Evolutionary conservation across 2,113 vertebrate genomes (phyloP).

Genomic region (Hemiscyllium ocellatum): DNA sequence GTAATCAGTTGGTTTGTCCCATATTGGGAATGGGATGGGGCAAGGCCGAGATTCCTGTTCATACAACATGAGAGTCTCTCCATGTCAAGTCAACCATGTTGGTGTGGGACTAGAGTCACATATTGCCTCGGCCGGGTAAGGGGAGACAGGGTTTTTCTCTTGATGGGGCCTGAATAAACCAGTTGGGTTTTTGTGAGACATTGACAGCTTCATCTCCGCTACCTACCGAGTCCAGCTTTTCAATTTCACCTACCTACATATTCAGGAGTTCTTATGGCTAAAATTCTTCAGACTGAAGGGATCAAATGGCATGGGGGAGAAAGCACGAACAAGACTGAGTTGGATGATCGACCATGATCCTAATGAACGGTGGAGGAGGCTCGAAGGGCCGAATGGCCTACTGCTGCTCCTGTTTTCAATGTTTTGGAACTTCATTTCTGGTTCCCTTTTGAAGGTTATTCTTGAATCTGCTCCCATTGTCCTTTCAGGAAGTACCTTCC

Average conservation of each 20-base stretch:
- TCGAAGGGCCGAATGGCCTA: too few species aligned
- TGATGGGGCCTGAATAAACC: not conserved
- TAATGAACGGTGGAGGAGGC: too few species aligned
- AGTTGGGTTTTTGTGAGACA: not conserved
- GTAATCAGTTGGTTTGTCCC: conserved; percentile 52
- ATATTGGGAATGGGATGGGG: not conserved
- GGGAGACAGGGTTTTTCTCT: not conserved
- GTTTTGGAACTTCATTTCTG: not conserved
- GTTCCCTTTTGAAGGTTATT: not conserved
- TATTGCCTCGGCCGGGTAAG: not conserved
- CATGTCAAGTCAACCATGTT: not conserved
- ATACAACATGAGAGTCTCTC: not conserved
- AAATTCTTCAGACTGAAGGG: too few species aligned
- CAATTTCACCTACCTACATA: not conserved
- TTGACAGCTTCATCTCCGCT: not conserved
- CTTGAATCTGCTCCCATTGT: not conserved
- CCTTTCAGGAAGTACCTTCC: not conserved
- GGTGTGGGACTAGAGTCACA: not conserved
- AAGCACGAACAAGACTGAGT: too few species aligned
- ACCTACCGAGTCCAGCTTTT: not conserved
- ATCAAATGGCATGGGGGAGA: too few species aligned
- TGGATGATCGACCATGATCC: too few species aligned
- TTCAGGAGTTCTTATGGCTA: not conserved
- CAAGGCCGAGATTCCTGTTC: not conserved
- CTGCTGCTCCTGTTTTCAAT: too few species aligned